These are phyloP conservation scores for Alentia gelatinosa DNA, from an alignment of 2,888 invertebrate species.

Conservation along the genomic window DNA sequence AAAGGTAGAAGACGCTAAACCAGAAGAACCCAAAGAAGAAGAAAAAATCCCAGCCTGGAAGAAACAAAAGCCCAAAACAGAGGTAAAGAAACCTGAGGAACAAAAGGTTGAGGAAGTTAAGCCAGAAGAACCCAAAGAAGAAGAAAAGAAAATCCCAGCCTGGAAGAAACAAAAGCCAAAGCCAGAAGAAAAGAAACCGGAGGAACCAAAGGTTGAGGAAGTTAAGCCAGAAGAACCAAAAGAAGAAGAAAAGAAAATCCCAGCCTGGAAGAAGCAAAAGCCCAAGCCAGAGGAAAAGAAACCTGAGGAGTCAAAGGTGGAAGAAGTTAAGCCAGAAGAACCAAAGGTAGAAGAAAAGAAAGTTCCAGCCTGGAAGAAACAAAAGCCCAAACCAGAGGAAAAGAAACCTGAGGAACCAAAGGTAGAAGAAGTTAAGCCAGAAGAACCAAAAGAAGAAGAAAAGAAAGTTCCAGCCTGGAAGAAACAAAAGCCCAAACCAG, in stretches of 20 bases:
- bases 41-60: not conserved
- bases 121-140: slow-evolving; percentile 83
- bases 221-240: slow-evolving; percentile 18
- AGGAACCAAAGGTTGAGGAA: not conserved
- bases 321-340: not conserved
- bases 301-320: not conserved
- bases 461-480: not conserved
- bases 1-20: not conserved
- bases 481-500: not conserved
- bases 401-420: slow-evolving; percentile 39
- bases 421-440: not conserved
- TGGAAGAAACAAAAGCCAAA: slow-evolving; percentile 10
- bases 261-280: not conserved
- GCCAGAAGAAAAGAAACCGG: slow-evolving; percentile 28
- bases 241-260: slow-evolving; percentile 15
- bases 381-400: not conserved
- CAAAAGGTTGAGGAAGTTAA: slow-evolving; percentile 75
- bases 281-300: not conserved
- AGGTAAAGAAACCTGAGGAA: slow-evolving; percentile 10
- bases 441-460: not conserved
- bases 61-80: too few species aligned
- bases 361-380: not conserved
- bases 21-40: not conserved
- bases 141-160: slow-evolving; percentile 77
- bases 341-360: not conserved